phyloP scores from a whole-genome alignment of 1,140 invertebrate species.

The Zaprionus gabonicus region DNA sequence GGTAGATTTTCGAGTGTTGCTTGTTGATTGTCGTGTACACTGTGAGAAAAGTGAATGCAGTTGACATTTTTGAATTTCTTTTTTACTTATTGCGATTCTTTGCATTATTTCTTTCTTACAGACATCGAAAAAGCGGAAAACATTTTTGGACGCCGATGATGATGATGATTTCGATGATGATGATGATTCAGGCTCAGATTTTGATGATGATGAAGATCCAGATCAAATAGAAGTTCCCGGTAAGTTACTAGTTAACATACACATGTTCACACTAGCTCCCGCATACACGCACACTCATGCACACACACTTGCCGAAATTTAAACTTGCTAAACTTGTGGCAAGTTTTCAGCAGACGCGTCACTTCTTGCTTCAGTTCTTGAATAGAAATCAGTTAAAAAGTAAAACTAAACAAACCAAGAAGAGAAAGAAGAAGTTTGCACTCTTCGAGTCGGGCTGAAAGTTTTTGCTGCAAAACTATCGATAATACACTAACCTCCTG shows the following conservation, averaged over 20 bases:
- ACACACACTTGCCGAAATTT: not conserved
- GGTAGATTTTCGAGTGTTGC: constrained; percentile 8
- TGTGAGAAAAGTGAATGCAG: not conserved
- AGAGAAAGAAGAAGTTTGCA: not conserved
- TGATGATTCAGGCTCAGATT: constrained; percentile 91
- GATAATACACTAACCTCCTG: not conserved
- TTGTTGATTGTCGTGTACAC: constrained; percentile 9
- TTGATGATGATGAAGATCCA: constrained; percentile 94
- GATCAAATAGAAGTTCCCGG: constrained; percentile 95
- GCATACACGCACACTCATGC: not conserved
- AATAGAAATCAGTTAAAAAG: constrained; percentile 1
- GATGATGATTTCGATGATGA: constrained; percentile 86
- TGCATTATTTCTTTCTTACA: constrained; percentile 35
- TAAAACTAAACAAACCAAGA: not conserved
- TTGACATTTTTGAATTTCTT: not conserved
- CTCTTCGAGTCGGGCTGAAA: not conserved
- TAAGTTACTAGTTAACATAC: constrained; percentile 76
- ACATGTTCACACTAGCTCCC: not conserved
- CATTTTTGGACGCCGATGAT: constrained; percentile 66
- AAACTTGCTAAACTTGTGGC: not conserved
- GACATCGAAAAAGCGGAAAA: constrained; percentile 77
- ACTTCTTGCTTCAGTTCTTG: constrained; percentile 1
- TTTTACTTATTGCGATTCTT: constrained; percentile 1
- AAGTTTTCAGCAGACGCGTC: not conserved
- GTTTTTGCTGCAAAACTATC: not conserved